Base-by-base conservation (phyloP, 1,140 invertebrate species). In the Holotrichia oblita region DNA sequence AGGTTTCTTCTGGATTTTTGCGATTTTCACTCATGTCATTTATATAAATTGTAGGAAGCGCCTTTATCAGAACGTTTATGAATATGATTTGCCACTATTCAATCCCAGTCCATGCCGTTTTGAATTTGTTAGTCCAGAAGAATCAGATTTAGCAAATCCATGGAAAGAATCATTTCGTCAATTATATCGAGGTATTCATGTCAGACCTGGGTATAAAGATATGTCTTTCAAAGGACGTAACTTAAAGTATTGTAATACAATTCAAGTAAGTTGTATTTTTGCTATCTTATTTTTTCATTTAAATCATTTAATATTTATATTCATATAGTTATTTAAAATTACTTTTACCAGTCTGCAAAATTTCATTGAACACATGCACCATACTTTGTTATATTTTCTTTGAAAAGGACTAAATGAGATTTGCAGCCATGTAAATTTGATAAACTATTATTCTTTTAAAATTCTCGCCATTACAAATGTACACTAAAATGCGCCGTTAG, bases 101-200 rank as follows among this genome's bases (percentile, higher is more conserved):
- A 96, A 98, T 88, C 93, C 95, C n/a, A 93, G 93, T 73, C 91
- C 93, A 10, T 94, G 94, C 86, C 94, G 96, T 89, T 99, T 98
- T 87, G 95, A 98, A 83, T 99, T 99, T 86, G 89, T 98, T 24
- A 93, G 96, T 73, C 91, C 94, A 0, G 95, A 97, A 81, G 95
- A 98, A 80, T 95, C 94, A 79, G 96, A 98, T 77, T 93, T 95
- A 84, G 92, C 94, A 61, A 99, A 99, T 90, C 96, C 97, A 0
- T 99, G 98, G 98, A 99, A 99, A 88, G 97, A 99, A 85, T 98
- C 97, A 85, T 99, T 99, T 86, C 92, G 93, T 79, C 97, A 99
- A 87, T 89, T 99, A 74, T 97, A 98, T 87, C 92, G 95, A 81
- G 98, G 97, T 22, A 93, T 99, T 20, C 98, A 99, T 87, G 98